Evolutionary conservation across 2,888 invertebrate species (phyloP).

Genomic region (Cylloceria caligata): DNA sequence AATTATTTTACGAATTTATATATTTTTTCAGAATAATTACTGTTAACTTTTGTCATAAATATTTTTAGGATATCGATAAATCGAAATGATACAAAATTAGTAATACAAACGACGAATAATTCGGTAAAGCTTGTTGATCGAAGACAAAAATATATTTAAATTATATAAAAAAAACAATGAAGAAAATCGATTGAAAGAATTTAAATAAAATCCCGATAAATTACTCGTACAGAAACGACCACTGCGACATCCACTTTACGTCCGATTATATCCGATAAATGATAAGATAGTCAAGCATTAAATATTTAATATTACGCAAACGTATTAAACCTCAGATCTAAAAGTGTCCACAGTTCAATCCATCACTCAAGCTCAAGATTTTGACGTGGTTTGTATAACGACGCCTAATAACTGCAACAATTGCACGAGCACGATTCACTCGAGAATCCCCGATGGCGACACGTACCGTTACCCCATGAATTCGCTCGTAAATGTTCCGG

Average conservation of each 20-base stretch:
- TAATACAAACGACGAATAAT: no score
- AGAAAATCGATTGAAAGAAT: background rate
- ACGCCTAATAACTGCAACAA: slow-evolving; percentile 62
- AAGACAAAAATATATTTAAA: background rate
- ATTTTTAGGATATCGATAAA: no score
- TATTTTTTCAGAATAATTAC: no score
- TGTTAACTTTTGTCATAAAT: no score
- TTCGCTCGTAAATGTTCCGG: slow-evolving; percentile 34
- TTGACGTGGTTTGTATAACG: slow-evolving; percentile 19
- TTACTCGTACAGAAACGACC: background rate
- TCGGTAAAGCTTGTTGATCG: background rate
- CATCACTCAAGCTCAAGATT: slow-evolving; percentile 10
- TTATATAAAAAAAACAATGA: background rate
- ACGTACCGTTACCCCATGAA: slow-evolving; percentile 31
- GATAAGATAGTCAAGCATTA: background rate
- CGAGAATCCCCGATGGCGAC: slow-evolving; percentile 37
- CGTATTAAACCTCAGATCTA: background rate
- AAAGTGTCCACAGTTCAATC: slow-evolving; percentile 2
- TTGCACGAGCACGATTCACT: slow-evolving; percentile 64
- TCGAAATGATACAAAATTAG: no score
- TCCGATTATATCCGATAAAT: slow-evolving; percentile 7
- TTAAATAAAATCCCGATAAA: background rate
- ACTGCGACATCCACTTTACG: background rate
- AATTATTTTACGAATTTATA: no score
- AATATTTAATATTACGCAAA: background rate